Conservation (phyloP, 1,140 invertebrate species). For the Physella acuta region DNA sequence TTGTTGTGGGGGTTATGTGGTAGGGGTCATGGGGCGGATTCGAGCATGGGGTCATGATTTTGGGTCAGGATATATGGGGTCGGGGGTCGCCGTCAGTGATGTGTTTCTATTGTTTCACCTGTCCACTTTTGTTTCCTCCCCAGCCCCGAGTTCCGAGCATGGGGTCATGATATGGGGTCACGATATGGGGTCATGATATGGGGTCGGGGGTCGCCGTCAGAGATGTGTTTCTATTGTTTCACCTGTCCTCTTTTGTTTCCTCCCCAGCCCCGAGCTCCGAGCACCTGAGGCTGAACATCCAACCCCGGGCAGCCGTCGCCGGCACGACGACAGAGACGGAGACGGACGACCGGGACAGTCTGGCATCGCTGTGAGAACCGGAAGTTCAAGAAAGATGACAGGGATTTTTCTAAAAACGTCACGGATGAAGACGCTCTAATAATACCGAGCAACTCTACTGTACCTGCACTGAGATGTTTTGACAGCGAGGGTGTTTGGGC, state of each 20-base stretch:
- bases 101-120: conserved; percentile 4
- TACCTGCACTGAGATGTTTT: no score
- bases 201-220: neutral
- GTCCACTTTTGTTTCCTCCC: neutral
- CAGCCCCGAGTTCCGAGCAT: conserved; percentile 20
- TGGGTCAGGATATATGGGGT: neutral
- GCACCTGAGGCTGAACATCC: conserved; percentile 36
- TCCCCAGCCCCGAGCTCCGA: conserved; percentile 31
- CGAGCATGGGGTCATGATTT: neutral
- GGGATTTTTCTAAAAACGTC: no score
- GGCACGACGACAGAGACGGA: conserved; percentile 33
- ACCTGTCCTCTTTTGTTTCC: neutral
- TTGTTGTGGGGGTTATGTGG: neutral
- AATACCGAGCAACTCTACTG: no score
- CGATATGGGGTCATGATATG: neutral
- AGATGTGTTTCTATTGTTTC: neutral
- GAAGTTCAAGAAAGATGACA: no score
- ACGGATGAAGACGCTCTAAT: no score
- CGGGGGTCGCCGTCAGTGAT: neutral
- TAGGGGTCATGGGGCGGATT: neutral
- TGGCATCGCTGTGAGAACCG: conserved; percentile 34
- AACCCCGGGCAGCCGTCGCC: conserved; percentile 23
- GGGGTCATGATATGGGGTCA: neutral
- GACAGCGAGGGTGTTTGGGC: no score
- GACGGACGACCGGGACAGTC: conserved; percentile 38